Base-by-base conservation (phyloP, 2,797 vertebrate genomes). In the Staurois parvus region DNA sequence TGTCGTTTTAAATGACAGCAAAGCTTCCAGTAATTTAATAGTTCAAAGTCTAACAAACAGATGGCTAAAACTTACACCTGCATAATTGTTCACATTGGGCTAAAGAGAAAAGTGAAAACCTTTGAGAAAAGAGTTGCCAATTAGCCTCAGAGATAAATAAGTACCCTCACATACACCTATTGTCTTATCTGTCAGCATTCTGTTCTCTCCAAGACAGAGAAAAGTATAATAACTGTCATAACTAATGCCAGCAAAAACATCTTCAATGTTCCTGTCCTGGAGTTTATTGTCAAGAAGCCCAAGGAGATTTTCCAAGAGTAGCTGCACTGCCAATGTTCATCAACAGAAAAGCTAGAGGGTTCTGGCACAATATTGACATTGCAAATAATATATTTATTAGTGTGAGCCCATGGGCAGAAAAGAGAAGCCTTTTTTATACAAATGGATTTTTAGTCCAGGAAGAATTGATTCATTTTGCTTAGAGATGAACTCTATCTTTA, bases 231-330 rank as follows among this genome's bases (percentile, higher is more conserved):
- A 67, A 79, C 66, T 80, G 42, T 40, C 68, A 81, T 59, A 26
- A 30, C 40, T 79, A 30, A 69, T 69, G 64, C 40, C 30, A 52
- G 29, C 6, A 21, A 72, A 59, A 19, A 6, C 19, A 5, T 76
- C 81, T 68, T 83, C 81, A 67, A 75, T 75, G 52, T 83, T 83
- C 13, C 37, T 76, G 67, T 48, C 26, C 42, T 83, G 26, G 26
- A 68, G 72, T 40, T 59, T 75, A 28, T 75, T 67, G 28, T 52
- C 45, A 24, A 28, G 59, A 74, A 74, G 56, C n/a, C 78, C 45
- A 72, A 45, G 24, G 67, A 80, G 67, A 59, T 72, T 70, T 56
- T 56, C 26, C 9, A 52, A 48, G 24, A 52, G 66, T 70, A 19
- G 66, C 6, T 24, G 42, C 6, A 34, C 28, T 72, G 78, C 29